Base-by-base conservation (phyloP, 2,888 invertebrate genomes). In the Adelphocoris suturalis region DNA sequence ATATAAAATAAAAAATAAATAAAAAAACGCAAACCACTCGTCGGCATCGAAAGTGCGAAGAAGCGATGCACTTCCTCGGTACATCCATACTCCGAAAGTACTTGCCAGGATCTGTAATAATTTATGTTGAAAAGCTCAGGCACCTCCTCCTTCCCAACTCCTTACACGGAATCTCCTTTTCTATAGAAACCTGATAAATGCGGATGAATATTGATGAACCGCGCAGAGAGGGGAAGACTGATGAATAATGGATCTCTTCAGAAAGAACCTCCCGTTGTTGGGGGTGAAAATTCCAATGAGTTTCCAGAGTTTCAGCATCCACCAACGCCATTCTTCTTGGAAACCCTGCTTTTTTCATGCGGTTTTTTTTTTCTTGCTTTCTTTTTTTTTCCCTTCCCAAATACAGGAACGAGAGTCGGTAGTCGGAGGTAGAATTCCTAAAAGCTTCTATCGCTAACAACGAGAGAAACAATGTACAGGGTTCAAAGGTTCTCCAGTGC, bases 131-230 rank as follows among this genome's bases (percentile, higher is more conserved):
- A 57, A 57, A 57, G n/a, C n/a, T 57, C n/a, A 57, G 57, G 27
- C 23, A 23, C 27, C 68, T 68, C 68, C 68, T 68, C 11, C 27
- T 27, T 61, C 19, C 68, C 23, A 68, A 19, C 68, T 68, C 68
- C 68, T 68, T 68, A 68, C 23, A 68, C 23, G 23, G 27, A 61
- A 61, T 19, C 68, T 68, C 68, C 68, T 68, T 16, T 19, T 68
- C 68, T 68, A 68, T 68, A 68, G 68, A 68, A 68, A 68, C 68
- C 68, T 68, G 68, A 68, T 68, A 85, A 57, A 85, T 85, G 52
- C 61, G 85, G 85, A 85, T 85, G 85, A 85, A 85, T 85, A 85
- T 85, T 85, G 85, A 85, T 85, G 85, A 57, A 37, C 23, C 23
- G 82, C n/a, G 2, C 55, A 28, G 57, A 9, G 68, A 68, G 68